Conservation (phyloP, 2,888 invertebrate genomes). For the Perizoma affinitatum region DNA sequence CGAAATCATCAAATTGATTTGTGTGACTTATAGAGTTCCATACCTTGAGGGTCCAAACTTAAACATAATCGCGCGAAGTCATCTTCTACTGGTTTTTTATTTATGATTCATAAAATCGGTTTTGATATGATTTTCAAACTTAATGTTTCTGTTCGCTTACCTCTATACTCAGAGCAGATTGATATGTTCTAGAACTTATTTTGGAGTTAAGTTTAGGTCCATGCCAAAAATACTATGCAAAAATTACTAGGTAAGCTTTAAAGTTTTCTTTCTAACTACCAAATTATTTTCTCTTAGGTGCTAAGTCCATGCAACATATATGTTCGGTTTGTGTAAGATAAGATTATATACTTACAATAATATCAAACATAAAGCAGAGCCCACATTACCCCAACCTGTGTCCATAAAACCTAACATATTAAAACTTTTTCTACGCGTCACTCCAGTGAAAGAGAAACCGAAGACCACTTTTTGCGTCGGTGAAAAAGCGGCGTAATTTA, state of each 20-base stretch:
- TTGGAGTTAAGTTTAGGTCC: no score
- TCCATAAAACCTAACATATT: constrained; percentile 63
- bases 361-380: constrained; percentile 15
- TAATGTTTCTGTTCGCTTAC: constrained; percentile 6
- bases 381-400: constrained; percentile 35
- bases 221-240: no score
- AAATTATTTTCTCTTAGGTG: no score
- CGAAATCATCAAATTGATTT: background rate
- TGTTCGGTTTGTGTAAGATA: no score
- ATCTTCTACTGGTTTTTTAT: background rate
- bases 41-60: background rate
- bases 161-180: background rate
- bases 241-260: no score
- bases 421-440: constrained; percentile 71
- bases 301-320: no score
- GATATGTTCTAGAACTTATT: constrained; percentile 14
- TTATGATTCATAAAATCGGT: constrained; percentile 5
- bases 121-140: constrained; percentile 5
- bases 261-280: no score
- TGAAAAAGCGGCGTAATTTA: constrained; percentile 82
- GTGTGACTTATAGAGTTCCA: constrained; percentile 39
- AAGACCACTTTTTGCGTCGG: constrained; percentile 76
- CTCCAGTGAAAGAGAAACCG: constrained; percentile 73
- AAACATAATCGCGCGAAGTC: no score
- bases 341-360: constrained; percentile 22